Percentiles rank a stretch among this genome's conserved stretches.
These are phyloP conservation scores for Harpagifer antarcticus DNA, from an alignment of 2,797 vertebrate genomes.

Conservation along the genomic window DNA sequence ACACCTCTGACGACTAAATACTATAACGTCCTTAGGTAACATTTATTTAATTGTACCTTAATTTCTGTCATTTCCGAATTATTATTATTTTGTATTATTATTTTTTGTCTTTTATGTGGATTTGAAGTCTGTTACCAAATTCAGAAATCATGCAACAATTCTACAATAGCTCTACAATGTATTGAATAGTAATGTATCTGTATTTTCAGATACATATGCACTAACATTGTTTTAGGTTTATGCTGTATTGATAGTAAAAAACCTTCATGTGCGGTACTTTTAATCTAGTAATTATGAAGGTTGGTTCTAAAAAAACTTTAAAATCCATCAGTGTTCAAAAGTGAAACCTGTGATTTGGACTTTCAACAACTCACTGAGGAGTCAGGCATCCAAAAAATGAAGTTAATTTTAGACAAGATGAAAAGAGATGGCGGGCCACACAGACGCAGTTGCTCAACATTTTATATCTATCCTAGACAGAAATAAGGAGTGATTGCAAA, in stretches of 20 bases:
- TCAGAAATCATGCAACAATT: not conserved
- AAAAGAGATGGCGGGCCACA: no score
- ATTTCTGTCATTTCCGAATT: constrained; percentile 9
- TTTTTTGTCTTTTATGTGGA: not conserved
- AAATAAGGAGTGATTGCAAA: not conserved
- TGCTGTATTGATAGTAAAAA: not conserved
- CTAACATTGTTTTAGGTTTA: not conserved
- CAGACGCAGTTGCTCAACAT: no score
- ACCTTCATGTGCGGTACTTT: not conserved
- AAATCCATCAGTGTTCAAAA: not conserved
- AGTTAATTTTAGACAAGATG: not conserved
- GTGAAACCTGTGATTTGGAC: not conserved
- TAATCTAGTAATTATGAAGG: not conserved
- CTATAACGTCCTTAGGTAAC: not conserved
- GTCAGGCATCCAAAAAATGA: not conserved
- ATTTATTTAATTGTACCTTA: not conserved
- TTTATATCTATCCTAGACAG: no score
- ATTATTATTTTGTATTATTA: not conserved
- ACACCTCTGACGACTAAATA: not conserved
- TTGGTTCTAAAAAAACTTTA: not conserved
- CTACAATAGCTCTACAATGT: not conserved
- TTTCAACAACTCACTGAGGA: not conserved
- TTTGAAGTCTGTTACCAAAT: not conserved
- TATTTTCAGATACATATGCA: not conserved
- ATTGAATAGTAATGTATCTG: not conserved